phyloP scores from a whole-genome alignment of 2,113 vertebrate genomes.

The Oncorhynchus kisutch region DNA sequence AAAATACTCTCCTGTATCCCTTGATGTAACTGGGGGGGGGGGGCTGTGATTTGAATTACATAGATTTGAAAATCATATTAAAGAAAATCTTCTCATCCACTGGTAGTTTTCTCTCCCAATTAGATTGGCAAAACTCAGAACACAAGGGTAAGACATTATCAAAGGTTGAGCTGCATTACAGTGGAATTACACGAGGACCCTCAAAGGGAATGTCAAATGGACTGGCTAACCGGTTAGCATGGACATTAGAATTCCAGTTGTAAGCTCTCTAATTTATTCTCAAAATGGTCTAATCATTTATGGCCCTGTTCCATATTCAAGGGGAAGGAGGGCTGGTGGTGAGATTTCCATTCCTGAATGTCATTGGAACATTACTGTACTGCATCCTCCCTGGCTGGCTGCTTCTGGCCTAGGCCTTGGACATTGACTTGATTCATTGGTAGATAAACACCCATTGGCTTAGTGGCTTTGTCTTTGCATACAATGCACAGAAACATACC shows the following conservation, averaged over 20 bases:
- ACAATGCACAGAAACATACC: not conserved
- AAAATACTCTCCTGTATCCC: not conserved
- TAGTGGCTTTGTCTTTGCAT: too few relatives aligned
- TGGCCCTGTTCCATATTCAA: constrained; percentile 49
- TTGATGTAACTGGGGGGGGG: not conserved
- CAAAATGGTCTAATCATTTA: constrained; percentile 44
- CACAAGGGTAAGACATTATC: constrained; percentile 36
- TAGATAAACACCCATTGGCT: too few relatives aligned
- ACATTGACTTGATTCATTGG: too few relatives aligned
- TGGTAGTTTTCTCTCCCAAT: constrained; percentile 41
- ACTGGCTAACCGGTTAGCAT: constrained; percentile 56
- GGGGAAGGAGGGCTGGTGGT: constrained; percentile 14
- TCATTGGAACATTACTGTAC: constrained; percentile 16
- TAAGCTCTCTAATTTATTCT: constrained; percentile 49
- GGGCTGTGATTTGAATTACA: constrained; percentile 18
- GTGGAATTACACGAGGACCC: constrained; percentile 33
- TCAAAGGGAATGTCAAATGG: constrained; percentile 46
- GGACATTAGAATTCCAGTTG: constrained; percentile 57
- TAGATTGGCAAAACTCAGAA: constrained; percentile 43
- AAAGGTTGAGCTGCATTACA: constrained; percentile 33
- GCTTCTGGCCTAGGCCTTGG: not conserved
- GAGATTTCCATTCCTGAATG: constrained; percentile 26
- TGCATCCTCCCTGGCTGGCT: constrained; percentile 16
- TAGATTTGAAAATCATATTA: too few relatives aligned
- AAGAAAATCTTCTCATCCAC: constrained; percentile 21